A percentile compares a stretch with the other conserved stretches of the same genome.
Conservation (phyloP, 64 coral and sea anemone species). For the Astreopora myriophthalma region DNA sequence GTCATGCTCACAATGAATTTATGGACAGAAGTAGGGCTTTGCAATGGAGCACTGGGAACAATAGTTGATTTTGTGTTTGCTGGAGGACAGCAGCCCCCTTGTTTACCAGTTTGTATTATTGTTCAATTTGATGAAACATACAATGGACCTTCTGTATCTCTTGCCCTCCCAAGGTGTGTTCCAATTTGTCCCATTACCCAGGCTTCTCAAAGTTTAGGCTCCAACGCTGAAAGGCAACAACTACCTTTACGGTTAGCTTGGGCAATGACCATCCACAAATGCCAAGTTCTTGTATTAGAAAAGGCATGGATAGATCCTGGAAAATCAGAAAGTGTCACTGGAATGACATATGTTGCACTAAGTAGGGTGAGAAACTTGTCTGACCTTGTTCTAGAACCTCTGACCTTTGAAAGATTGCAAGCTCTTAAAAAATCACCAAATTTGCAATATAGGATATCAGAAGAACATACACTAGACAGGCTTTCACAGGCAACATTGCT, state of each 20-base stretch:
- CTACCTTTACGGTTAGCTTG: conserved; percentile 5
- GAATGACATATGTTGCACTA: conserved; percentile 41
- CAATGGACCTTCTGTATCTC: conserved; percentile 1
- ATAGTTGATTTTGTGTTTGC: conserved; percentile 22
- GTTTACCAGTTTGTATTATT: background rate
- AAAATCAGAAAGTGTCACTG: background rate
- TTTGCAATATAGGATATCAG: conserved; percentile 1
- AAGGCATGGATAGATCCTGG: conserved; percentile 46
- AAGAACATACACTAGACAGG: background rate
- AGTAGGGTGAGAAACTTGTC: conserved; percentile 3
- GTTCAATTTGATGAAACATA: conserved; percentile 37
- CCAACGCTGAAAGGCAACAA: conserved; percentile 33
- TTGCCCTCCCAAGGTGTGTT: background rate
- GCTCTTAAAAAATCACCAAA: background rate
- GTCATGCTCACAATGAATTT: conserved; percentile 34
- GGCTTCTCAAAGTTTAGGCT: background rate
- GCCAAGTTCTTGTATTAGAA: conserved; percentile 3
- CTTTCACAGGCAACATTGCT: background rate
- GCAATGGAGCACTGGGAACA: conserved; percentile 33
- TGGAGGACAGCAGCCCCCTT: background rate
- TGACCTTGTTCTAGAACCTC: background rate
- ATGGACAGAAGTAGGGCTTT: conserved; percentile 32
- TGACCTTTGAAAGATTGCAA: background rate
- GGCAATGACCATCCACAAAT: conserved; percentile 47
- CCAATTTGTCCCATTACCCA: conserved; percentile 40